Evolutionary conservation across 2,113 vertebrate genomes (phyloP).

Genomic region (Pardalotus punctatus): DNA sequence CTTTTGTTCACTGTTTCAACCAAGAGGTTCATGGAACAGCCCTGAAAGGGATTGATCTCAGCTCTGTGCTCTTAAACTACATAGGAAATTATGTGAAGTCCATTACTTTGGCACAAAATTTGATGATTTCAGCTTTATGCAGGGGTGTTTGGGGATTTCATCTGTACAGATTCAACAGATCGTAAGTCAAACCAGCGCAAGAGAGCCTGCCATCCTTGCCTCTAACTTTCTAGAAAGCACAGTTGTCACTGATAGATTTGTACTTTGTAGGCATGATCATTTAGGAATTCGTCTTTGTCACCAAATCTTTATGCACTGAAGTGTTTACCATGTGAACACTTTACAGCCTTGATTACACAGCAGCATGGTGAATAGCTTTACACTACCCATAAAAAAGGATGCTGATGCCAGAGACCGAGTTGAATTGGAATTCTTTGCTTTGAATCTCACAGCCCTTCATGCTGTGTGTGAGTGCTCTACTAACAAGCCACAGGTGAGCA

Average conservation of each 20-base stretch:
- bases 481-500: slow-evolving; percentile 28
- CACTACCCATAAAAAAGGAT: not conserved
- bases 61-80: not conserved
- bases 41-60: not conserved
- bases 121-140: not conserved
- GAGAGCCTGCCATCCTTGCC: not conserved
- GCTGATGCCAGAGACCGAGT: not conserved
- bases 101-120: not conserved
- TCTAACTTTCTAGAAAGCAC: not conserved
- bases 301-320: not conserved
- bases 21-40: not conserved
- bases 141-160: not conserved
- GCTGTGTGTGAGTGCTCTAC: not conserved
- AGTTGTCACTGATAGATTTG: not conserved
- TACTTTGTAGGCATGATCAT: not conserved
- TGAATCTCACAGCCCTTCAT: not conserved
- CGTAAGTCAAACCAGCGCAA: not conserved
- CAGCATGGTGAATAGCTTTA: not conserved
- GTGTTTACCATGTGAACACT: slow-evolving; percentile 12
- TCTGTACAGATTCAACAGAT: not conserved
- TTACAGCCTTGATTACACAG: slow-evolving; percentile 2
- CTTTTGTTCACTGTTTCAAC: not conserved
- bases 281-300: slow-evolving; percentile 3
- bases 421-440: not conserved
- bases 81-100: not conserved